Base-by-base conservation (phyloP, 2,888 invertebrate species). In the Eumacrocentrus americanus region DNA sequence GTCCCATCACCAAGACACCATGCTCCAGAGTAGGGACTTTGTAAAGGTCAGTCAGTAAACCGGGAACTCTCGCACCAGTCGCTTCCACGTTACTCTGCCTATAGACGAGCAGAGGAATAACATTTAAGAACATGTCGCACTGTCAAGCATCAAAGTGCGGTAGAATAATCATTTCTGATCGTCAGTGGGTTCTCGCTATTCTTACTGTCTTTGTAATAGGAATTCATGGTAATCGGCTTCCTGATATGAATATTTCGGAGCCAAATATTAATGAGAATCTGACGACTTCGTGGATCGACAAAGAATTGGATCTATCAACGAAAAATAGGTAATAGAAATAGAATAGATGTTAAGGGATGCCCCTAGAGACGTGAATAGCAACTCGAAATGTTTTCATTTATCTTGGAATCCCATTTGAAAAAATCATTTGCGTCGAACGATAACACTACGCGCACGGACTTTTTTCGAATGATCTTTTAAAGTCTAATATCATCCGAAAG, bases 21-120 rank as follows among this genome's bases (percentile, higher is more conserved):
- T n/a, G 11, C 25, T 25, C 11, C 5, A 29, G 47, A 53, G 40
- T 40, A 50, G 46, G 57, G 42, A 55, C 42, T 58, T 58, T 42
- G 20, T 58, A 47, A 58, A 61, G 59, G 58, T 63, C 59, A 51
- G 59, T 54, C 52, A 62, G 66, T 66, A 50, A 50, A 18, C 51
- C 47, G 56, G 56, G 37, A 38, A 52, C 58, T 64, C 64, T 59
- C 70, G 64, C 64, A 60, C 59, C 64, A 69, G 18, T 57, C 61
- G 62, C 37, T 56, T 61, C 61, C 22, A 51, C 34, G n/a, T n/a
- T n/a, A n/a, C n/a, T n/a, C n/a, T n/a, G n/a, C n/a, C n/a, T n/a
- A 48, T 44, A 23, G 18, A 11, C 20, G 11, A 18, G 18, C 42
- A 2, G 42, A 18, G 42, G n/a, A 42, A 7, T 11, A 42, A 3